Evolutionary conservation across 2,113 vertebrate genomes (phyloP).

Genomic region (Chiloscyllium plagiosum): DNA sequence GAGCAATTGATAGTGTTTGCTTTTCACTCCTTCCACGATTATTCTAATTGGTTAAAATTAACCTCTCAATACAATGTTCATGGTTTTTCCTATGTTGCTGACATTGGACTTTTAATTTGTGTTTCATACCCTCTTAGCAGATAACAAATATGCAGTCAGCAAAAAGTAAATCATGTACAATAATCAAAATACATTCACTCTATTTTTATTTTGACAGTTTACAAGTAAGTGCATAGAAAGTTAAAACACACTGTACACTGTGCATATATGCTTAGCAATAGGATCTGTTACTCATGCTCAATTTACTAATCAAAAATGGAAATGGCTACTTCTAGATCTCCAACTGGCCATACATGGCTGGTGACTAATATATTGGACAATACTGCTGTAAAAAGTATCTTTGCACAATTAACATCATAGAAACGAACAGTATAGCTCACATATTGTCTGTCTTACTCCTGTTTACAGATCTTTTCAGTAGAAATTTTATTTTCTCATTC

Average conservation of each 20-base stretch:
- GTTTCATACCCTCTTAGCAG: neutral
- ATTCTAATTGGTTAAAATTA: neutral
- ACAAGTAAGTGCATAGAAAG: neutral
- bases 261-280: neutral
- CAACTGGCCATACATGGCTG: neutral
- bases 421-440: neutral
- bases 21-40: neutral
- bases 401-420: neutral
- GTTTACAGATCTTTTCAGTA: neutral
- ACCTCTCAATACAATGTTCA: neutral
- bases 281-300: neutral
- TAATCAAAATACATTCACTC: neutral
- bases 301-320: neutral
- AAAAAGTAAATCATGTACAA: neutral
- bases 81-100: neutral
- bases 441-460: neutral
- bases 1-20: neutral
- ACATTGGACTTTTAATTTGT: neutral
- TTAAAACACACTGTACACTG: neutral
- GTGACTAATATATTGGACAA: neutral
- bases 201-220: neutral
- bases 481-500: neutral
- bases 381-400: neutral
- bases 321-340: neutral
- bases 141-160: neutral